Base-by-base conservation (phyloP, 2,797 vertebrate genomes). In the Coregonus ussuriensis region DNA sequence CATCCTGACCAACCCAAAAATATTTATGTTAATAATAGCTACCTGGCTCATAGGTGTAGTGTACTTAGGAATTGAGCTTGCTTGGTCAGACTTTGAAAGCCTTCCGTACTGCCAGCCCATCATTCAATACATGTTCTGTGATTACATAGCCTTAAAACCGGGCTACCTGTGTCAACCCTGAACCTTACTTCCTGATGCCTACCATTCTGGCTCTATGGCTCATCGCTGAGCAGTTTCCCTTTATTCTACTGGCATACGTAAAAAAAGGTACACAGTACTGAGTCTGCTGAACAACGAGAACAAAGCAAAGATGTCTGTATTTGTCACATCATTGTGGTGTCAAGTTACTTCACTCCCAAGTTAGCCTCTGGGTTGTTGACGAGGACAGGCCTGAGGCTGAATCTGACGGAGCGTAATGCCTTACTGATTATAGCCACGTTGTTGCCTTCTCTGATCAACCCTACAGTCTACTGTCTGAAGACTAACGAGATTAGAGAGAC, bases 61-160 rank as follows among this genome's bases (percentile, higher is more conserved):
- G 11, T 0, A 21, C 1, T 25, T 80, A 11, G 65, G 63, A 25
- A 4, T 33, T 51, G 0, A 59, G 4, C 35, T 2, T 1, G 33
- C 4, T 1, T 21, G 14, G 21, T 81, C 79, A 82, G 79, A 53
- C 0, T 70, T 15, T 65, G 31, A 79, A 16, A 73, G 35, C 15
- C 63, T 86, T 5, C 79, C 82, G 1, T 83, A 77, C 82, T 87
- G 84, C 53, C 79, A 84, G 53, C 81, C 81, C 31, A 14, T 81
- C 6, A 75, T 86, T 1, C 75, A 0, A 72, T 86, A 83, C 15
- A 59, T 77, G 1, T 86, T 83, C 53, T 88, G 82, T 79, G 62
- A 72, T 3, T 83, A 83, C 35, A 0, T 82, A 0, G 47, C 75
- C 3, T 3, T 84, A 51, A 51, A 15, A 84, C 37, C 77, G 82